Percentiles rank a stretch among this genome's conserved stretches.
These are phyloP conservation scores for Chrysomela aeneicollis DNA, from an alignment of 2,888 invertebrate genomes.

Conservation along the genomic window DNA sequence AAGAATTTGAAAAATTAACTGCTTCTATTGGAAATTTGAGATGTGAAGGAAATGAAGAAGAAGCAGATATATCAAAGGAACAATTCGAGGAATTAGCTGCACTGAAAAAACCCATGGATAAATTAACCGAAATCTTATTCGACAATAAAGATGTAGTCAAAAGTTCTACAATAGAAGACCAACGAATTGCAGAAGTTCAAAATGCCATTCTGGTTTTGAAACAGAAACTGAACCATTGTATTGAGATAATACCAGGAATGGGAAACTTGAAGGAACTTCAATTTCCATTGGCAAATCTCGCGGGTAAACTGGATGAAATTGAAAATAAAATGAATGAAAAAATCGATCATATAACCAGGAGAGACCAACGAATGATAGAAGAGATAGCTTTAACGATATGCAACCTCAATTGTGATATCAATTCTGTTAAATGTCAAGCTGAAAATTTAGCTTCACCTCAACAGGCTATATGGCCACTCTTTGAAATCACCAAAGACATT, in stretches of 20 bases:
- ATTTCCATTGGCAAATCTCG: slow-evolving; percentile 32
- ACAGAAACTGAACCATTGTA: slow-evolving; percentile 27
- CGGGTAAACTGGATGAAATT: slow-evolving; percentile 21
- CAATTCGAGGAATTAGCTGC: too few relatives aligned
- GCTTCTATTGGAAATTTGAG: slow-evolving; percentile 28
- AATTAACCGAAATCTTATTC: slow-evolving; percentile 36
- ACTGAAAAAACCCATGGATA: slow-evolving; percentile 40
- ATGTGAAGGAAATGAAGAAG: neutral
- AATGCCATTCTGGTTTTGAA: slow-evolving; percentile 37
- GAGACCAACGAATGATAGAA: too few relatives aligned
- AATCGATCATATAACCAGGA: neutral
- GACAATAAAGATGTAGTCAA: slow-evolving; percentile 34
- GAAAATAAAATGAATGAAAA: neutral
- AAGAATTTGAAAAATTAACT: slow-evolving; percentile 29
- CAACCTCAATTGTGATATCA: too few relatives aligned
- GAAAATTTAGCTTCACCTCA: too few relatives aligned
- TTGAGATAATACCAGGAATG: slow-evolving; percentile 1
- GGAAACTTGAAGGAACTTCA: slow-evolving; percentile 19
- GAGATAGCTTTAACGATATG: too few relatives aligned
- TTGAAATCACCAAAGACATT: too few relatives aligned
- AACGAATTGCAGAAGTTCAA: slow-evolving; percentile 19
- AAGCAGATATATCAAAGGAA: too few relatives aligned
- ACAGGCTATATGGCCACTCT: too few relatives aligned
- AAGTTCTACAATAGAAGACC: slow-evolving; percentile 29
- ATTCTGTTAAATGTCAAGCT: too few relatives aligned